Base-by-base conservation (phyloP, 2,797 vertebrate genomes). In the Trichosurus vulpecula region DNA sequence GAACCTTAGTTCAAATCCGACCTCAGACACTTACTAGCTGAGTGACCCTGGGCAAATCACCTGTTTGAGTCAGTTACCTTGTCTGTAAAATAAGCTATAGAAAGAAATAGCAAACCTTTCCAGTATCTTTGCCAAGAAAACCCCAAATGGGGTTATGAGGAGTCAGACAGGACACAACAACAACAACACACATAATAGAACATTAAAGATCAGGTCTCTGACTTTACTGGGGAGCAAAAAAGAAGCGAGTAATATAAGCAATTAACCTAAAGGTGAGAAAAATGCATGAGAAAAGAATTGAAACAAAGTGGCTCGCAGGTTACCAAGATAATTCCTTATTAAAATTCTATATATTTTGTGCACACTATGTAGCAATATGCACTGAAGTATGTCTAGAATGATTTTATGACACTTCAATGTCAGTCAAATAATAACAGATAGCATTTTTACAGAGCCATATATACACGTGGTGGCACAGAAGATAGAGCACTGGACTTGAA, bases 251-350 rank as follows among this genome's bases (percentile, higher is more conserved):
- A 93, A 90, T 54, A 16, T 29, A 19, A 27, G 31, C 95, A 97
- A 98, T 98, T 94, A 96, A 97, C 9, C 47, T 52, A 16, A 95
- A n/a, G 11, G 52, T 19, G 0, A 90, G 29, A 31, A 92, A 95
- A 94, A 94, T 91, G 30, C 35, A 94, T 41, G 56, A 55, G 4
- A 87, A 96, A 93, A 93, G 54, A 74, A 31, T 19, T 92, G 90
- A 97, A 97, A 95, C 4, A 10, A 94, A 95, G 54, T 41, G 19
- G 27, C 91, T 95, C 89, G 92, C 54, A 16, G 90, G 12, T 54
- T 31, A 94, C 2, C 81, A 91, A 89, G 2, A 92, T 52, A 90
- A 61, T 52, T 95, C 30, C 51, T 92, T 30, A 90, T 94, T 97
- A 92, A 96, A 96, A 93, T 93, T 93, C 30, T 54, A 90, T 35